A percentile compares a stretch with the other conserved stretches of the same genome.
Conservation (phyloP, 2,888 invertebrate species). For the Drosophila phalerata region DNA sequence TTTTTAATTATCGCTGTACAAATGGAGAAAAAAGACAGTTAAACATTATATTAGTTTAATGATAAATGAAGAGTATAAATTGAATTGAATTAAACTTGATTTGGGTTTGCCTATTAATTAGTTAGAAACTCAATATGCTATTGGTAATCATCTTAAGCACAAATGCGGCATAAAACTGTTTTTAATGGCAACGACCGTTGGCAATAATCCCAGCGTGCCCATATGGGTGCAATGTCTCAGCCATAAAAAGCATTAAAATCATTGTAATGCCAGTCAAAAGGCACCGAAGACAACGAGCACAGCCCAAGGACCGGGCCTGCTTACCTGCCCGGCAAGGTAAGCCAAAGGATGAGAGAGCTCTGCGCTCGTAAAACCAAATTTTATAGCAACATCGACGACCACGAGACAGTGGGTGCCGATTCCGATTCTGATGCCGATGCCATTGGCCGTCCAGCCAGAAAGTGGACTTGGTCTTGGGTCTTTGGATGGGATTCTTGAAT, state of each 20-base stretch:
- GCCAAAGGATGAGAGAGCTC: slow-evolving; percentile 48
- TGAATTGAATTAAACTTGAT: slow-evolving; percentile 23
- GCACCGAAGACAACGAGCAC: slow-evolving; percentile 50
- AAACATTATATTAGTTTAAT: slow-evolving; percentile 20
- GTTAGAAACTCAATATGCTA: slow-evolving; percentile 51
- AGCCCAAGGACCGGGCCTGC: slow-evolving; percentile 32
- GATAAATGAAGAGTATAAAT: slow-evolving; percentile 12
- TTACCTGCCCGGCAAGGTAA: slow-evolving; percentile 61
- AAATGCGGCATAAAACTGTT: slow-evolving; percentile 58
- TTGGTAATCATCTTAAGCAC: slow-evolving; percentile 55
- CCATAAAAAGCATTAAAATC: slow-evolving; percentile 78
- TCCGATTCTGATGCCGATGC: slow-evolving; percentile 12
- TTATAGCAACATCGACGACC: slow-evolving; percentile 61
- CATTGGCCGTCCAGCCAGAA: slow-evolving; percentile 10
- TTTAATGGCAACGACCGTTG: slow-evolving; percentile 55
- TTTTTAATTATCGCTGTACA: slow-evolving; percentile 62
- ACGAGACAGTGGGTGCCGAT: slow-evolving; percentile 33
- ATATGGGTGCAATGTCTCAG: slow-evolving; percentile 73
- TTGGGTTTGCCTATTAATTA: slow-evolving; percentile 49
- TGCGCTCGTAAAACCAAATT: slow-evolving; percentile 74
- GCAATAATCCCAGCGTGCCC: slow-evolving; percentile 63
- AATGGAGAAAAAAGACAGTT: slow-evolving; percentile 6
- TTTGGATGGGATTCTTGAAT: slow-evolving; percentile 34
- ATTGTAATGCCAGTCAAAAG: slow-evolving; percentile 75
- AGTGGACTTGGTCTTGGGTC: slow-evolving; percentile 16